Evolutionary conservation across 2,113 vertebrate species (phyloP), one percentile per base, ranked within the genome.

Genomic region (Aegypius monachus): DNA sequence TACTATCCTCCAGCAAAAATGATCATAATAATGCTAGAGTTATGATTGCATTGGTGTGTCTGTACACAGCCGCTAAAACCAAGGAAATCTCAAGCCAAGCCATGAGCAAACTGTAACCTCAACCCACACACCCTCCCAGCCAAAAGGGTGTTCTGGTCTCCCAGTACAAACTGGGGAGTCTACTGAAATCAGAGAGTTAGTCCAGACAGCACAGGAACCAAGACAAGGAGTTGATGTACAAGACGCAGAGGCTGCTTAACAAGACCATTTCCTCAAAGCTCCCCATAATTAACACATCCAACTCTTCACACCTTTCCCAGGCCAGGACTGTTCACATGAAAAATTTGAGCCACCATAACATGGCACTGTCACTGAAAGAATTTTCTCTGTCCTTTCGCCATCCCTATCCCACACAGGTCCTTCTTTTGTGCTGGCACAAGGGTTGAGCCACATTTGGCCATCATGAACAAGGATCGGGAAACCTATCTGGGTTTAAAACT

Each of bases 41-140:
- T 90, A 65, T 2, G 13, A 9, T 48, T 82, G 56, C 53, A n/a
- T 20, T 81, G 45, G 11, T 62, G 6, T 75, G 50, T 86, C 34
- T 38, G 40, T 48, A 87, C 42, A 26, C 26, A 72, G 42, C 38
- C 0, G 0, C 29, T 73, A 73, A 92, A 91, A 1, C 15, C 25
- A 52, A 82, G 73, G 34, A 89, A 80, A 80, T 79, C 42, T 77
- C 61, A 67, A 77, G 62, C 52, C 77, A 92, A 85, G 50, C 25
- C 26, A 8, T 26, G 31, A 63, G 12, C 2, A 10, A 93, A 63
- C 1, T 2, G 48, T 40, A 79, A 52, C 40, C 52, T 95, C 83
- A 87, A 27, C 17, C 13, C 86, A 87, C 58, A 48, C 7, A 9
- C 23, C 17, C 17, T 89, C 20, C 13, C 22, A 65, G 65, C 10